Percentiles rank a stretch among this genome's conserved stretches.
Conservation (phyloP, 2,888 invertebrate species). For the Drosophila niveifrons region DNA sequence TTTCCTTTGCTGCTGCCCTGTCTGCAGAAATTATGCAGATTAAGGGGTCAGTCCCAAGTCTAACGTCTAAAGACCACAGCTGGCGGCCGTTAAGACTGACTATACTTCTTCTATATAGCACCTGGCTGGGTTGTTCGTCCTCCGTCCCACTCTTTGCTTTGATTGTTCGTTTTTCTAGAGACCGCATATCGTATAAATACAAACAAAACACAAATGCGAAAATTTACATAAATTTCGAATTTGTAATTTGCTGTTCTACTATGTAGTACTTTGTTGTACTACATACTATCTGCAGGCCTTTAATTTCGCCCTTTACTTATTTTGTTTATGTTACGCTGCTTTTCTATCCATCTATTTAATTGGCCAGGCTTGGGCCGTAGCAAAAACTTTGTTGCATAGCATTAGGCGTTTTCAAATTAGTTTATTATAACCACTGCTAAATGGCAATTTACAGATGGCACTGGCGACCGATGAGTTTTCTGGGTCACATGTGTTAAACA, state of each 20-base stretch:
- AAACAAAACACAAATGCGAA: slow-evolving; percentile 6
- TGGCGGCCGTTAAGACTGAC: slow-evolving; percentile 46
- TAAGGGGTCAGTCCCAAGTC: slow-evolving; percentile 77
- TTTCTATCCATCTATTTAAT: background rate
- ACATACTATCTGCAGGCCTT: slow-evolving; percentile 26
- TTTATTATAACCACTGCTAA: slow-evolving; percentile 65
- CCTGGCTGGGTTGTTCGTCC: slow-evolving; percentile 57
- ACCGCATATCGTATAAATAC: slow-evolving; percentile 16
- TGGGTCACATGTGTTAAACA: slow-evolving; percentile 69
- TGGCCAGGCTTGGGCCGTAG: background rate
- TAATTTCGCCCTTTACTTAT: slow-evolving; percentile 23
- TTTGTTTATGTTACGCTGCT: slow-evolving; percentile 15
- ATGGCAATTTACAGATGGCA: slow-evolving; percentile 50
- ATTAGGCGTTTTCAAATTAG: slow-evolving; percentile 54
- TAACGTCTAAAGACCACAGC: slow-evolving; percentile 48
- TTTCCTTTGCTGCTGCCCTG: slow-evolving; percentile 27
- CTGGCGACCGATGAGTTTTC: slow-evolving; percentile 35
- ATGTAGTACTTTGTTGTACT: slow-evolving; percentile 35
- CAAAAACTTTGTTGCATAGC: slow-evolving; percentile 45
- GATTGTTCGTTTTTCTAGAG: slow-evolving; percentile 13
- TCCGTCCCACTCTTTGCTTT: slow-evolving; percentile 8
- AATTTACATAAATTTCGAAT: slow-evolving; percentile 76
- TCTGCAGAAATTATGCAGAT: slow-evolving; percentile 83
- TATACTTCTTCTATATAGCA: slow-evolving; percentile 35
- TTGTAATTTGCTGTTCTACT: slow-evolving; percentile 59